These are phyloP conservation scores for Loripinus fragilis DNA, from an alignment of 2,888 invertebrate species.

Conservation along the genomic window DNA sequence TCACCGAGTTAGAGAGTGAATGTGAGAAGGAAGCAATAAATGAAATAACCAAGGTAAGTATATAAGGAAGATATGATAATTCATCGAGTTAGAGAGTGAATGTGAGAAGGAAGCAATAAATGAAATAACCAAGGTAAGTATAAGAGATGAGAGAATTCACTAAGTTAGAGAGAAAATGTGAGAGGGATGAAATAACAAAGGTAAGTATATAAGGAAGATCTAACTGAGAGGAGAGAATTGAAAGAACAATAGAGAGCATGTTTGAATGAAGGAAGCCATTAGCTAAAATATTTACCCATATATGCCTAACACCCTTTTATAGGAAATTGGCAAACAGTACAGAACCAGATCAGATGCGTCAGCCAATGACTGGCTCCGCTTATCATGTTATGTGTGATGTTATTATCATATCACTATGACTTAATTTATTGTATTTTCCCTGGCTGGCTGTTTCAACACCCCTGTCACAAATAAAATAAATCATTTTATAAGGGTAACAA, in stretches of 20 bases:
- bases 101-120: conserved; percentile 39
- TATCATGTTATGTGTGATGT: too few species aligned
- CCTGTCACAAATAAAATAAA: too few species aligned
- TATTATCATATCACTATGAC: too few species aligned
- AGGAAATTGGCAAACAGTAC: too few species aligned
- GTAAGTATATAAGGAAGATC: too few species aligned
- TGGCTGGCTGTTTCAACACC: too few species aligned
- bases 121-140: conserved; percentile 31
- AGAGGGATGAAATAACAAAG: conserved; percentile 37
- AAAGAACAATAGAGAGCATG: conserved; percentile 45
- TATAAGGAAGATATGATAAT: conserved; percentile 42
- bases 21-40: conserved; percentile 39
- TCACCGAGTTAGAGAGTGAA: conserved; percentile 43
- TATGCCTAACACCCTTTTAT: too few species aligned
- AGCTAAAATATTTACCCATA: too few species aligned
- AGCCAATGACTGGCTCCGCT: too few species aligned
- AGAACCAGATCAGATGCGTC: too few species aligned
- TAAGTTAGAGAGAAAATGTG: conserved; percentile 43
- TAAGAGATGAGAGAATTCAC: conserved; percentile 45
- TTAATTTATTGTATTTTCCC: too few species aligned
- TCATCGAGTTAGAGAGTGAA: conserved; percentile 42
- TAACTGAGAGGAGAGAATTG: conserved; percentile 46
- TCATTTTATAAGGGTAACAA: too few species aligned
- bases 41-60: conserved; percentile 31
- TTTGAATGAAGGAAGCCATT: conserved; percentile 30